A percentile compares a stretch with the other conserved stretches of the same genome.
Evolutionary conservation across 2,113 vertebrate species (phyloP).

Genomic region (Leptobrachium ailaonicum): DNA sequence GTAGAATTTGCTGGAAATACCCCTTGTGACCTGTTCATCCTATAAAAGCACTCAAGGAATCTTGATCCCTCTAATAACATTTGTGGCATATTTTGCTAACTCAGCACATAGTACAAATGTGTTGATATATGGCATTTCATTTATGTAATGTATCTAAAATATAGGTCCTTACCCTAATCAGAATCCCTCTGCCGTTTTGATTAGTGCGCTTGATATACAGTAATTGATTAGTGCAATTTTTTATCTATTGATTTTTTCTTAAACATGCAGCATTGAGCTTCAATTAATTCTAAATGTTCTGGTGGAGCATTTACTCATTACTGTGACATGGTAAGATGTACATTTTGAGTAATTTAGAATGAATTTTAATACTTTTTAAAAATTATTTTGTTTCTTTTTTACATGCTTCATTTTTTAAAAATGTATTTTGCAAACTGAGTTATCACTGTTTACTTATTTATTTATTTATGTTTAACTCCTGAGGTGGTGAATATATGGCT

Average conservation of each 20-base stretch:
- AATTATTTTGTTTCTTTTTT: conserved; percentile 2
- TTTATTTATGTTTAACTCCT: too few relatives aligned
- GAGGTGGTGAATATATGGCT: too few relatives aligned
- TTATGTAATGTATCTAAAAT: conserved; percentile 51
- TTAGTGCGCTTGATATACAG: conserved; percentile 46
- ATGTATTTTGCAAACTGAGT: too few relatives aligned
- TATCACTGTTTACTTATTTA: too few relatives aligned
- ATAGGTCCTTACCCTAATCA: conserved; percentile 38
- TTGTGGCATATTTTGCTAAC: conserved; percentile 19
- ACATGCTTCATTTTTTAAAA: neutral
- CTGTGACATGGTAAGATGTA: conserved; percentile 28
- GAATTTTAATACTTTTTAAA: conserved; percentile 3
- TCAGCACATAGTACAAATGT: conserved; percentile 48
- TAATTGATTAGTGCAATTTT: conserved; percentile 50
- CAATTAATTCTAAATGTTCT: conserved; percentile 42
- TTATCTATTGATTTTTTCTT: conserved; percentile 51
- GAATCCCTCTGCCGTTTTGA: conserved; percentile 46
- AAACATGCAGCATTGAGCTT: conserved; percentile 47
- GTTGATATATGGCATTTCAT: conserved; percentile 50
- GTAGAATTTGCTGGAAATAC: conserved; percentile 1
- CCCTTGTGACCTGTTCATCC: neutral
- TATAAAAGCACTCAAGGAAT: conserved; percentile 15
- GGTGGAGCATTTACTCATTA: conserved; percentile 23
- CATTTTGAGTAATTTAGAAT: conserved; percentile 22
- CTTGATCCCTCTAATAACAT: conserved; percentile 20